Conservation (phyloP, 2,888 invertebrate genomes). For the Nemotelus pantherinus region DNA sequence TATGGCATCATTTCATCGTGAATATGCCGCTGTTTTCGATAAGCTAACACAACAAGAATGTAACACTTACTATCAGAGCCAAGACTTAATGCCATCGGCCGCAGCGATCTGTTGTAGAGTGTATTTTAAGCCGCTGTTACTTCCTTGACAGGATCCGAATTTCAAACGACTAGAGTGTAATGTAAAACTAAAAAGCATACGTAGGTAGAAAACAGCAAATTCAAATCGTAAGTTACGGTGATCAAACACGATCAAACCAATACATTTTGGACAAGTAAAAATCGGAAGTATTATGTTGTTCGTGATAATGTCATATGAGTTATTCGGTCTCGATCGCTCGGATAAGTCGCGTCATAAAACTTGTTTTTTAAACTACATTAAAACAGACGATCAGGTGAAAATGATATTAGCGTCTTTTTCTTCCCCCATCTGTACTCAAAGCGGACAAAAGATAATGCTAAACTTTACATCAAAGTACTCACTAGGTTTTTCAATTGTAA, state of each 20-base stretch:
- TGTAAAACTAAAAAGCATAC: constrained; percentile 52
- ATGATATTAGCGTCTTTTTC: too few species aligned
- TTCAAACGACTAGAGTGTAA: constrained; percentile 51
- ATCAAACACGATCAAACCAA: background rate
- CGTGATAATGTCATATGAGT: too few species aligned
- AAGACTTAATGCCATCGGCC: constrained; percentile 82
- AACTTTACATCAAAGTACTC: too few species aligned
- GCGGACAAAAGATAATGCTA: too few species aligned
- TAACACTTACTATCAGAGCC: constrained; percentile 75
- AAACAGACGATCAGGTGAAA: too few species aligned
- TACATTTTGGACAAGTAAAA: background rate
- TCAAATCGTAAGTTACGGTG: background rate
- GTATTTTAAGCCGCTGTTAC: constrained; percentile 77
- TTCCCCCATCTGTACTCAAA: too few species aligned
- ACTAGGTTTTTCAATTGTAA: too few species aligned
- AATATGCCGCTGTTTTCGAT: constrained; percentile 84
- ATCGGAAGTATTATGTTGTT: background rate
- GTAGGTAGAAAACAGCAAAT: constrained; percentile 51
- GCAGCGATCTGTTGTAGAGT: constrained; percentile 86
- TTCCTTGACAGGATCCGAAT: constrained; percentile 61
- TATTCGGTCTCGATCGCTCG: too few species aligned
- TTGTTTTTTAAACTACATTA: too few species aligned
- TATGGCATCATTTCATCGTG: constrained; percentile 86
- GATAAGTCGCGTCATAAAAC: too few species aligned
- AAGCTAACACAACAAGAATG: constrained; percentile 76